Conservation (phyloP, 1,140 invertebrate genomes). For the Nephila pilipes region DNA sequence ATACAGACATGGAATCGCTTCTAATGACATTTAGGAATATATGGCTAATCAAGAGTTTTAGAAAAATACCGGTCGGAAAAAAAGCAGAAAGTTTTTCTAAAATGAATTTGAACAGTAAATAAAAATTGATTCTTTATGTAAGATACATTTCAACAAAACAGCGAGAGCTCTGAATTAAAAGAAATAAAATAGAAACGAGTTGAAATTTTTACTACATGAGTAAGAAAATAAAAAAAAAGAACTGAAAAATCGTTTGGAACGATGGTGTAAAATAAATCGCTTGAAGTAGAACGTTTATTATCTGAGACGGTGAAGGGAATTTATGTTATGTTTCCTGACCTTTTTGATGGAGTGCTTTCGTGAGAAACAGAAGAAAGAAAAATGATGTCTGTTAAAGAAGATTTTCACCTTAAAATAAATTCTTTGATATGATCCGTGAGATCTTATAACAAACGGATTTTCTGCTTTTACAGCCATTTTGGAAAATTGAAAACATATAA, state of each 20-base stretch:
- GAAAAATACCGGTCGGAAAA: too few relatives aligned
- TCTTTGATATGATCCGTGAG: background rate
- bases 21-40: too few relatives aligned
- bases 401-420: background rate
- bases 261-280: conserved; percentile 53
- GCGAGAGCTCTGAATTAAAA: background rate
- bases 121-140: background rate
- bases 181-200: background rate
- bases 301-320: conserved; percentile 17
- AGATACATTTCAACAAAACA: too few relatives aligned
- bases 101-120: background rate
- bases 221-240: conserved; percentile 4
- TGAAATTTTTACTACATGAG: background rate
- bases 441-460: background rate
- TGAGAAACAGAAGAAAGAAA: background rate
- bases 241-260: conserved; percentile 50
- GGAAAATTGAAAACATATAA: background rate
- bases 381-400: background rate
- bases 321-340: conserved; percentile 26
- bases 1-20: too few relatives aligned
- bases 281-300: conserved; percentile 49
- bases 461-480: background rate
- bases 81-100: too few relatives aligned
- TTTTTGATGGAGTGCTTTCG: background rate
- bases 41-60: too few relatives aligned